Percentiles rank a stretch among this genome's conserved stretches.
These are phyloP conservation scores for Achlya flavicornis DNA, from an alignment of 2,888 invertebrate genomes.

Conservation along the genomic window DNA sequence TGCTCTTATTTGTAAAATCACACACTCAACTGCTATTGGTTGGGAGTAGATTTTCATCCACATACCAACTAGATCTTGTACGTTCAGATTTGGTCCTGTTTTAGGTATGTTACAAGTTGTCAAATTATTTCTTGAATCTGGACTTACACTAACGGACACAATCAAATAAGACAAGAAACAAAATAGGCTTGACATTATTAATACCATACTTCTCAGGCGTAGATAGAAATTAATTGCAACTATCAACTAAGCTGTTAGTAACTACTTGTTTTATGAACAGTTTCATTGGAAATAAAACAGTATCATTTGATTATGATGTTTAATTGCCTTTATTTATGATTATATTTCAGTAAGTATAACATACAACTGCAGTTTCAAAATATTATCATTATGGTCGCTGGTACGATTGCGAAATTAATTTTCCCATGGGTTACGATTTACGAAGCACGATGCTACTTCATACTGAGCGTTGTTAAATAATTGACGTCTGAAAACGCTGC, in stretches of 20 bases:
- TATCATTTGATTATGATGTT: background rate
- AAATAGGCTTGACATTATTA: background rate
- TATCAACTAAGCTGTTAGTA: too few relatives aligned
- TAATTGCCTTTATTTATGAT: slow-evolving; percentile 1
- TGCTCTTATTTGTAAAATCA: slow-evolving; percentile 43
- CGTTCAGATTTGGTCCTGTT: slow-evolving; percentile 28
- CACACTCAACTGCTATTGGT: slow-evolving; percentile 43
- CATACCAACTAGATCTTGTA: slow-evolving; percentile 42
- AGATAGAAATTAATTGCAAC: background rate
- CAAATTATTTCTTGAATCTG: slow-evolving; percentile 17
- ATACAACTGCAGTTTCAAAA: slow-evolving; percentile 5
- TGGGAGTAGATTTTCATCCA: slow-evolving; percentile 52
- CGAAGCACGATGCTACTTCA: background rate
- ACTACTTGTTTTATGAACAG: background rate
- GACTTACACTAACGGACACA: slow-evolving; percentile 16
- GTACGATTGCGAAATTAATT: background rate
- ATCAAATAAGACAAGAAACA: background rate
- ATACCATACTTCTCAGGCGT: background rate
- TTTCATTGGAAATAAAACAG: slow-evolving; percentile 5
- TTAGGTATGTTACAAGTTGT: slow-evolving; percentile 12
- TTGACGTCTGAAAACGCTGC: too few relatives aligned
- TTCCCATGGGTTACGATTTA: background rate
- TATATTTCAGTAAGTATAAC: background rate
- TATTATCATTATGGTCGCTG: slow-evolving; percentile 4
- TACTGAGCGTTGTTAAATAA: too few relatives aligned